Conservation (phyloP, 2,113 vertebrate genomes). For the Tragelaphus imberbis region DNA sequence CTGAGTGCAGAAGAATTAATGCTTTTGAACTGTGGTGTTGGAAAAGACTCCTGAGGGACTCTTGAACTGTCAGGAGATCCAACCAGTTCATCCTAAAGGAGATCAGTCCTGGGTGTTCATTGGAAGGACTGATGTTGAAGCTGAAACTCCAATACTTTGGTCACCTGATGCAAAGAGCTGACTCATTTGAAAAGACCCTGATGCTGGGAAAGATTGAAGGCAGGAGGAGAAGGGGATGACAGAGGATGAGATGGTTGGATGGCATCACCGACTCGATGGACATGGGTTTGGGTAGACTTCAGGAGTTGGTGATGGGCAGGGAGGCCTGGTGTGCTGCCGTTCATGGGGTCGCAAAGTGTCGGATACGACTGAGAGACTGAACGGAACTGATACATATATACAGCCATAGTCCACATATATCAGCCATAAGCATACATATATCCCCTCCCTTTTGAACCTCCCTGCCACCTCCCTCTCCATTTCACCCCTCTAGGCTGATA, state of each 20-base stretch:
- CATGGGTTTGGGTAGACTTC: neutral
- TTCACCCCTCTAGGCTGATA: neutral
- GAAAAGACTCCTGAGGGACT: neutral
- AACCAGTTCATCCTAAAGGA: neutral
- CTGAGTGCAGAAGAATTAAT: neutral
- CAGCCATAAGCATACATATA: neutral
- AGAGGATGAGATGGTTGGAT: neutral
- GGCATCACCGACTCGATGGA: neutral
- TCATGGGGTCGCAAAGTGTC: fast-evolving
- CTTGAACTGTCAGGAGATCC: neutral
- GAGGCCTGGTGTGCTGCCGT: neutral
- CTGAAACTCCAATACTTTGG: neutral
- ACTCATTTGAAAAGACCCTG: neutral
- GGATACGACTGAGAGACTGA: fast-evolving
- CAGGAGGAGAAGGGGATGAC: neutral
- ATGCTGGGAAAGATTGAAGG: neutral
- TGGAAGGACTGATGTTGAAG: neutral
- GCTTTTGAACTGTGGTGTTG: neutral
- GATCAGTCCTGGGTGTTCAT: neutral
- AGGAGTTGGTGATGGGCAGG: neutral
- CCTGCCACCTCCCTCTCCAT: neutral
- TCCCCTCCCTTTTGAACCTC: neutral
- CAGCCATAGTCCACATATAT: neutral
- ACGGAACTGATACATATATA: neutral
- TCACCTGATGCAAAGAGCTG: neutral